Conservation (phyloP, 2,113 vertebrate genomes). For the Equus przewalskii region DNA sequence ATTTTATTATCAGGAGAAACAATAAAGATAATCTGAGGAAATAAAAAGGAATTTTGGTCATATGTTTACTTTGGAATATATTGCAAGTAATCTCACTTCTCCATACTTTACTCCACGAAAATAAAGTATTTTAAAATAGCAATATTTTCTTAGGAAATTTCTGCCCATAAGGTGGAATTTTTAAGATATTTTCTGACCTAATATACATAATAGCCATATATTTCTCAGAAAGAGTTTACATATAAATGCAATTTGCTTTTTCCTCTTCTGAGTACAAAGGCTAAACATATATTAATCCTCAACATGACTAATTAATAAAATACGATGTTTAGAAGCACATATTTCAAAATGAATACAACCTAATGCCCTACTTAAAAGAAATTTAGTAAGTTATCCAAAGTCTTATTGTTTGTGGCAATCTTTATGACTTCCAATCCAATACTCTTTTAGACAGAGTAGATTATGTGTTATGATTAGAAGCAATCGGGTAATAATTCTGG, state of each 20-base stretch:
- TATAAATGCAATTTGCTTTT: constrained; percentile 19
- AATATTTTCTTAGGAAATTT: neutral
- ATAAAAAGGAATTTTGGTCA: neutral
- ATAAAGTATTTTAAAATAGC: constrained; percentile 23
- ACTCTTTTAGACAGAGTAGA: neutral
- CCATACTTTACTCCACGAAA: neutral
- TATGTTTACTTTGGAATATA: constrained; percentile 7
- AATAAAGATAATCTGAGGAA: neutral
- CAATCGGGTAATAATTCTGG: neutral
- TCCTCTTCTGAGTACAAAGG: constrained; percentile 6
- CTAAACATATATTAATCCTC: neutral
- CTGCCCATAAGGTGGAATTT: neutral
- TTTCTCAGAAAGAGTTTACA: neutral
- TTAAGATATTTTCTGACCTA: constrained; percentile 29
- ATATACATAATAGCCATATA: constrained; percentile 25
- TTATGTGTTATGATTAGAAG: neutral
- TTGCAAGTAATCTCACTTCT: neutral
- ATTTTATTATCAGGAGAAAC: constrained; percentile 42
- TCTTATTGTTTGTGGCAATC: neutral
- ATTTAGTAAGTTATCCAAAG: neutral
- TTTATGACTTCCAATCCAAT: neutral
- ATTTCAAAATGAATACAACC: constrained; percentile 11
- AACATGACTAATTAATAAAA: neutral
- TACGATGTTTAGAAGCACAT: neutral
- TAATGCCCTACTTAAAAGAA: neutral